Evolutionary conservation across 1,140 invertebrate species (phyloP).

Genomic region (Metopolophium dirhodum): DNA sequence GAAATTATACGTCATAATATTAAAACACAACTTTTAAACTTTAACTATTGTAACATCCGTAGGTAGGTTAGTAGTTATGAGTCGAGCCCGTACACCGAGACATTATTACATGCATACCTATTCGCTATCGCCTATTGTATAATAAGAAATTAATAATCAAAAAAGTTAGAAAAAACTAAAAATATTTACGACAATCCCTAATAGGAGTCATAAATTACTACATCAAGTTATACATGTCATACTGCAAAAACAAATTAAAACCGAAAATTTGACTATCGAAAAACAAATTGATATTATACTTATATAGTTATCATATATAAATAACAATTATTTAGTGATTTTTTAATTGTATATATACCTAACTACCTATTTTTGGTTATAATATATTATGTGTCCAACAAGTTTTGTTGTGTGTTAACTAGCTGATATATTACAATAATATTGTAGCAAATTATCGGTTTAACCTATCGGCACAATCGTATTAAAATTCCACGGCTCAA

Average conservation of each 20-base stretch:
- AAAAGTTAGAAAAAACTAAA: neutral
- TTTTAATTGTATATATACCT: neutral
- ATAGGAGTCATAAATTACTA: neutral
- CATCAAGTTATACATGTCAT: no score
- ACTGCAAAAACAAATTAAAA: neutral
- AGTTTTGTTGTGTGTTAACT: neutral
- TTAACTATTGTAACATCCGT: no score
- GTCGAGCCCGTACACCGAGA: no score
- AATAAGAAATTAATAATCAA: neutral
- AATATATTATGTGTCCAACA: neutral
- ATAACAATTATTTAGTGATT: neutral
- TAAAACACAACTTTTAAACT: no score
- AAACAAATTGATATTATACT: neutral
- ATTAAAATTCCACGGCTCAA: neutral
- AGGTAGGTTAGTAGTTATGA: no score
- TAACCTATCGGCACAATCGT: neutral
- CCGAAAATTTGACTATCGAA: neutral
- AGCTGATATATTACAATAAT: neutral
- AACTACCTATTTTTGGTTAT: neutral
- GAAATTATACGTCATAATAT: no score
- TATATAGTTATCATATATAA: neutral
- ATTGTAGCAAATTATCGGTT: neutral
- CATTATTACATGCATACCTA: no score
- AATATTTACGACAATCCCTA: neutral
- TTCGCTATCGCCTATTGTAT: no score